A percentile compares a stretch with the other conserved stretches of the same genome.
Conservation (phyloP, 2,888 invertebrate species). For the Pristionchus mayeri region DNA sequence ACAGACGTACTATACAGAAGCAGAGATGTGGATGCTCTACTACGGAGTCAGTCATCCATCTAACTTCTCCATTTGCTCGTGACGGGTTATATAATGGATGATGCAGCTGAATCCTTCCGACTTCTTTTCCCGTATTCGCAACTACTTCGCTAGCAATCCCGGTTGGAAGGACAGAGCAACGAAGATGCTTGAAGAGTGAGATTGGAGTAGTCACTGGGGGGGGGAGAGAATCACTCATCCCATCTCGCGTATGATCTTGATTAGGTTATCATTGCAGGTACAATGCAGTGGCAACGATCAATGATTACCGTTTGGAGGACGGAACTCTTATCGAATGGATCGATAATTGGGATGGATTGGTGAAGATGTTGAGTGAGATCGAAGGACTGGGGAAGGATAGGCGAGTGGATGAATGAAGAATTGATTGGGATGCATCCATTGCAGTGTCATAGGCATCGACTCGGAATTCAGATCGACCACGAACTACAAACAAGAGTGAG, state of each 20-base stretch:
- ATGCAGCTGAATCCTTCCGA: background rate
- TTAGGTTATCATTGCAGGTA: background rate
- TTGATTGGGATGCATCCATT: background rate
- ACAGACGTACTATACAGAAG: background rate
- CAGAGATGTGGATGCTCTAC: slow-evolving; percentile 20
- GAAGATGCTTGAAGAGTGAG: background rate
- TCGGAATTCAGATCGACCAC: slow-evolving; percentile 33
- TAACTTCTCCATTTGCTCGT: too few species aligned
- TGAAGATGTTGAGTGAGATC: background rate
- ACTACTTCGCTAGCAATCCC: background rate
- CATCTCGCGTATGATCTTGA: too few species aligned
- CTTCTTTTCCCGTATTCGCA: background rate
- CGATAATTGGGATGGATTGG: background rate
- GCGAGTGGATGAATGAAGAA: background rate
- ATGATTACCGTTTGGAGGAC: background rate
- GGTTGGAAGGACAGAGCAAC: background rate
- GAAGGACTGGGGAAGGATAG: background rate
- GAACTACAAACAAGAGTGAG: slow-evolving; percentile 14
- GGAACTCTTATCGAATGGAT: slow-evolving; percentile 37
- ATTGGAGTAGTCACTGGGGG: too few species aligned
- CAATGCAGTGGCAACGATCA: background rate
- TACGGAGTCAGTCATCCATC: background rate
- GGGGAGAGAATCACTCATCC: too few species aligned
- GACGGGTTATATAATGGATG: too few species aligned
- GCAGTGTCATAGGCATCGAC: slow-evolving; percentile 42